Evolutionary conservation across 2,888 invertebrate species (phyloP).

Genomic region (Netelia melanura): DNA sequence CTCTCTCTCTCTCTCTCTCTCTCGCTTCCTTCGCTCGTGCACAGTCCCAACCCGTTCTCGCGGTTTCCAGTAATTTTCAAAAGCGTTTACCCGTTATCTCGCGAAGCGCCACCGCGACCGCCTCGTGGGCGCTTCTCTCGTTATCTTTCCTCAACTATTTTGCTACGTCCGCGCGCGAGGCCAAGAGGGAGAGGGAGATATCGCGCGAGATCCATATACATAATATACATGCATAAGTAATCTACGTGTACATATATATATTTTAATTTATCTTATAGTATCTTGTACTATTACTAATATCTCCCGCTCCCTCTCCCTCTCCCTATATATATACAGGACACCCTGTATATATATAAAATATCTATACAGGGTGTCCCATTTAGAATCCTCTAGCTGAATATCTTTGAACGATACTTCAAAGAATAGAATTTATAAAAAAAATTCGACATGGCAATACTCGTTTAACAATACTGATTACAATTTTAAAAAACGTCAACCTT

Average conservation of each 20-base stretch:
- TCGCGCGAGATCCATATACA: constrained; percentile 29
- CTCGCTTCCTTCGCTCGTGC: neutral
- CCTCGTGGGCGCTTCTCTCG: constrained; percentile 42
- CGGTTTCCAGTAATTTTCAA: constrained; percentile 68
- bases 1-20: neutral
- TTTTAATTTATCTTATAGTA: constrained; percentile 4
- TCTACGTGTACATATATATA: constrained; percentile 38
- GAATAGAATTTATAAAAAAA: too few species aligned
- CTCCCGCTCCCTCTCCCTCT: too few species aligned
- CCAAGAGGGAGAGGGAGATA: neutral
- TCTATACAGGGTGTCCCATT: too few species aligned
- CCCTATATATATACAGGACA: too few species aligned
- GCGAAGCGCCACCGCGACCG: constrained; percentile 44
- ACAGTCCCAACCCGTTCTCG: constrained; percentile 42
- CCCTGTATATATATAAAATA: too few species aligned
- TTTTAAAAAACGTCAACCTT: too few species aligned
- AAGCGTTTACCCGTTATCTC: constrained; percentile 67
- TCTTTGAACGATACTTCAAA: too few species aligned
- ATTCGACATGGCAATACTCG: too few species aligned
- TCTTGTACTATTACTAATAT: neutral
- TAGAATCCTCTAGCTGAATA: too few species aligned
- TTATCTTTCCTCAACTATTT: constrained; percentile 66
- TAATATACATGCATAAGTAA: constrained; percentile 35
- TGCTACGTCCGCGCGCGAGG: constrained; percentile 55
- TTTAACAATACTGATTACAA: too few species aligned